Conservation (phyloP, 2,888 invertebrate species). For the Ectemnius continuus region DNA sequence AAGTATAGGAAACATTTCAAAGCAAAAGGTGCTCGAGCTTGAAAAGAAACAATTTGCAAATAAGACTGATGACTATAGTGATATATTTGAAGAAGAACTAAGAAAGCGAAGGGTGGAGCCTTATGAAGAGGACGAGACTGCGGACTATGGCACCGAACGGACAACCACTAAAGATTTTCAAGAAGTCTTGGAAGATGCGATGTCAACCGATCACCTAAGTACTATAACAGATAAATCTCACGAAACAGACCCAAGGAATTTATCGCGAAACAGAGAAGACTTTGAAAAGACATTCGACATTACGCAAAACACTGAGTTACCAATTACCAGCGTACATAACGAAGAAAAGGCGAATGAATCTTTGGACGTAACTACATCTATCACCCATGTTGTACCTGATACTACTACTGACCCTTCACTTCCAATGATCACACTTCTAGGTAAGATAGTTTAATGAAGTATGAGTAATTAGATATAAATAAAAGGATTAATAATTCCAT, state of each 20-base stretch:
- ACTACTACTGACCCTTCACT: conserved; percentile 31
- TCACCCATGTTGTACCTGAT: neutral
- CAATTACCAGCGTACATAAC: conserved; percentile 11
- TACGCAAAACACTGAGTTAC: conserved; percentile 20
- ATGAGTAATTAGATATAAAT: neutral
- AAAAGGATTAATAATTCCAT: conserved; percentile 25
- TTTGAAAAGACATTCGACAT: conserved; percentile 17
- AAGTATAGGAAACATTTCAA: conserved; percentile 20
- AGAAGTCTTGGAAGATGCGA: conserved; percentile 32
- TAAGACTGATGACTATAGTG: conserved; percentile 40
- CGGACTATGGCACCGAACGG: conserved; percentile 25
- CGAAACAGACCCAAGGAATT: conserved; percentile 18
- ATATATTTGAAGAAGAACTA: conserved; percentile 45
- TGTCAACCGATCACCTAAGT: conserved; percentile 25
- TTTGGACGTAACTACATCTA: conserved; percentile 12
- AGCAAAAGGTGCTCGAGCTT: conserved; percentile 5
- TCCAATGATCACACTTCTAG: conserved; percentile 37
- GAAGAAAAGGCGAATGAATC: conserved; percentile 27
- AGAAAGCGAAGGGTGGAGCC: conserved; percentile 36
- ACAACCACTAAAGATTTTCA: conserved; percentile 30
- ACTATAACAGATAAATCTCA: conserved; percentile 17
- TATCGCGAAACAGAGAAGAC: conserved; percentile 30
- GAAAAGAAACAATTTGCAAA: conserved; percentile 19
- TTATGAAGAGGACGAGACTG: conserved; percentile 39
- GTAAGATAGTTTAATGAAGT: conserved; percentile 27